Base-by-base conservation (phyloP, 2,797 vertebrate genomes). In the Sebastes trivittatus region DNA sequence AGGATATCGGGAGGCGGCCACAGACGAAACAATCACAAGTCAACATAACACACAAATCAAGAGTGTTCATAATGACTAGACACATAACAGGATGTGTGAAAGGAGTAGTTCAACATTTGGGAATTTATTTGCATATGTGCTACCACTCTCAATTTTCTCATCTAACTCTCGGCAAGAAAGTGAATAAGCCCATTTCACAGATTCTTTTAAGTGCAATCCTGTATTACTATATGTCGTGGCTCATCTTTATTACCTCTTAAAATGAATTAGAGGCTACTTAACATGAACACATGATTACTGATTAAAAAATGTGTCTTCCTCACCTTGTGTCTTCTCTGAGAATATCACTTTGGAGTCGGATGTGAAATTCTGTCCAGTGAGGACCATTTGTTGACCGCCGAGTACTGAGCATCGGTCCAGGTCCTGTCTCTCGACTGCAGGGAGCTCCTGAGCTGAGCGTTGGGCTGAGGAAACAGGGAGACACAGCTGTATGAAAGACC, bases 281-380 rank as follows among this genome's bases (percentile, higher is more conserved):
- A 71, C n/a, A 36, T 46, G 25, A 25, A 25, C 9, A 5, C 9
- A n/a, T 20, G 25, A 60, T 56, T 36, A 61, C 8, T 11, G 2
- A 20, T 32, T 16, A 4, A 52, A n/a, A 52, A 52, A 52, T 52
- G 20, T 52, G 20, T 52, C 18, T 8, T 34, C 42, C 96, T 95
- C 86, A 99, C 98, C 96, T 95, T 97, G 95, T 13, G 96, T 97
- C 93, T 98, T 99, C 93, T 99, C 98, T 6, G 96, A 97, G 86
- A 99, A 99, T 72, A 99, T 92, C 67, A 99, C 98, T 88, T 97
- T 98, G 87, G 98, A 99, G 89, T 98, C 97, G 0, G 97, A 95
- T 0, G 97, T 98, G 90, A 99, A 99, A 82, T 99, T 98, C 75
- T 98, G 97, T 38, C 98, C 98, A 0, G 96, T 98, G n/a, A 99